Percentiles rank a stretch among this genome's conserved stretches.
These are phyloP conservation scores for Chrysogorgia sp. DNA, from an alignment of 92 coral and sea anemone genomes.

Conservation along the genomic window DNA sequence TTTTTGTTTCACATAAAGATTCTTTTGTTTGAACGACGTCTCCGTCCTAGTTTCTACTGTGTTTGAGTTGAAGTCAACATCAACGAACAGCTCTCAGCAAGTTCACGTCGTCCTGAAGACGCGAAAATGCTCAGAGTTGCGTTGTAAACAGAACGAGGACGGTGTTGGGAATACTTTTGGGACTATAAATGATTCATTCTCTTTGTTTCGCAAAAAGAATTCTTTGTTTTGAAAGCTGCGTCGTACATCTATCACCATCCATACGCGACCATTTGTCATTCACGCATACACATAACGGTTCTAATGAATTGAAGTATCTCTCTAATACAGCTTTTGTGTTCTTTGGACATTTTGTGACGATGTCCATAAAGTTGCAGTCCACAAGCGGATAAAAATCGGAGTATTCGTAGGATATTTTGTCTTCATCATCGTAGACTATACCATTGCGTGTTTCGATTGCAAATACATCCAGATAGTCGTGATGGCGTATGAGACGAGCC, in stretches of 20 bases:
- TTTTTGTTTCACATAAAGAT: too few relatives aligned
- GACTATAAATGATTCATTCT: too few relatives aligned
- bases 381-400: constrained; percentile 69
- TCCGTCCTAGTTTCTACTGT: too few relatives aligned
- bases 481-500: not conserved
- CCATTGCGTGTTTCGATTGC: not conserved
- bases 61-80: too few relatives aligned
- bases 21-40: too few relatives aligned
- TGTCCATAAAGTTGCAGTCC: constrained; percentile 71
- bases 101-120: too few relatives aligned
- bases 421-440: not conserved
- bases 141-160: too few relatives aligned
- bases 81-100: too few relatives aligned
- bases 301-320: constrained; percentile 42
- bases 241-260: constrained; percentile 18
- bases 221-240: too few relatives aligned
- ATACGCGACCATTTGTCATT: constrained; percentile 7
- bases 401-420: not conserved
- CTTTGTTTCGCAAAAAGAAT: too few relatives aligned
- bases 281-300: not conserved
- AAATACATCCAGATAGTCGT: not conserved
- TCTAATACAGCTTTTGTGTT: constrained; percentile 62
- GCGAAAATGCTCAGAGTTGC: too few relatives aligned
- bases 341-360: constrained; percentile 63
- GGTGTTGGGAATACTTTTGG: too few relatives aligned